Base-by-base conservation (phyloP, 2,888 invertebrate species). In the Tortricodes alternella region DNA sequence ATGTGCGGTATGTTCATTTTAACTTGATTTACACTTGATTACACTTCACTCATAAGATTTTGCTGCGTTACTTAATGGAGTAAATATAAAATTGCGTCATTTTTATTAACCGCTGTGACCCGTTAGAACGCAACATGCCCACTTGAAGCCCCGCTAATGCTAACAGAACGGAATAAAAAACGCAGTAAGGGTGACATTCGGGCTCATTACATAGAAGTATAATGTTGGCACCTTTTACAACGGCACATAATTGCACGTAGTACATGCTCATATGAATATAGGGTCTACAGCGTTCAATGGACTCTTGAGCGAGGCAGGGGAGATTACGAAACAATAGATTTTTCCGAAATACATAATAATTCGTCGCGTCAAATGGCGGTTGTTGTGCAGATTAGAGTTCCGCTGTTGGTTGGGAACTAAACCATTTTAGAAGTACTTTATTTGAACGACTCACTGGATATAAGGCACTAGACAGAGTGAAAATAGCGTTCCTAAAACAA, bases 261-360 rank as follows among this genome's bases (percentile, higher is more conserved):
- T 70, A 70, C 67, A 65, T 65, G 62, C 69, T 70, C 76, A 78
- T 8, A n/a, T 4, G 29, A 29, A n/a, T 79, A 76, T 73, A 66
- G 77, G 70, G 71, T 74, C 71, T 70, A 72, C 68, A 64, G 74
- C 74, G 75, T 76, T 83, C 78, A 80, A 83, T 80, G 73, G 70
- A 83, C 63, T 39, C 60, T 53, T 58, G 76, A 77, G 68, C 85
- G 86, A 61, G 75, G 76, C 71, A 62, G 74, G 85, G 86, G 85
- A 83, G 89, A 89, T 89, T 84, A 86, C 82, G 78, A 89, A 88
- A 90, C 89, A 90, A 89, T 88, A 69, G 83, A 80, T 80, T 87
- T 84, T 86, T 87, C 83, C 88, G 81, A 89, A 90, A 90, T 89
- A 89, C 88, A 89, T 89, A 89, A 89, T 89, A 89, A 88, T 84